A percentile compares a stretch with the other conserved stretches of the same genome.
These are phyloP conservation scores for Typhlomys cinereus DNA, from an alignment of 2,113 vertebrate species.

Conservation along the genomic window DNA sequence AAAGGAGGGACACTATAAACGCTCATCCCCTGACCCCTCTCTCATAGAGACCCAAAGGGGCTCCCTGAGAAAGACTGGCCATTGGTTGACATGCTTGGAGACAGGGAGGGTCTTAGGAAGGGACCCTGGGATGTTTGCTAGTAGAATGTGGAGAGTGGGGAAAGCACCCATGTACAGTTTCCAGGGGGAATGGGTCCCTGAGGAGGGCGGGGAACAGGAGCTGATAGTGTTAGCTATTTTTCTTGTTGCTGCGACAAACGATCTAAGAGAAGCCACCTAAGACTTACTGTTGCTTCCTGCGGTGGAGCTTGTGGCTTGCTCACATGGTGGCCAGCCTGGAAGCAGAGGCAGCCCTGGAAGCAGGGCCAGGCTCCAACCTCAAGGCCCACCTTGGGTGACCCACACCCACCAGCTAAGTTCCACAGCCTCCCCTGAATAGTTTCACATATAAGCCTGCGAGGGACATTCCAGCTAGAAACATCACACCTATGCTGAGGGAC, in stretches of 20 bases:
- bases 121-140: not conserved
- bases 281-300: not conserved
- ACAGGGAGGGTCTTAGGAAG: not conserved
- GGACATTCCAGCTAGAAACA: not conserved
- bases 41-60: not conserved
- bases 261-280: not conserved
- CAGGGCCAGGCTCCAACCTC: not conserved
- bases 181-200: not conserved
- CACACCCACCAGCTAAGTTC: not conserved
- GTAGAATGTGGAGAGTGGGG: not conserved
- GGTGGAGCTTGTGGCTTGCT: too few species aligned
- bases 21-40: not conserved
- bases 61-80: not conserved
- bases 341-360: not conserved
- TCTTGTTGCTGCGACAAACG: not conserved
- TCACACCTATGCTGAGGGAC: not conserved
- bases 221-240: not conserved
- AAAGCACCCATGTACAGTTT: not conserved
- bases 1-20: not conserved
- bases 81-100: not conserved
- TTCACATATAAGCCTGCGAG: not conserved
- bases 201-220: not conserved
- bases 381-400: not conserved
- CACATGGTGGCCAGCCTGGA: not conserved
- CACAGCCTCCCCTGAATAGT: not conserved